Evolutionary conservation across 2,797 vertebrate species (phyloP).

Genomic region (Phrynocephalus forsythii): DNA sequence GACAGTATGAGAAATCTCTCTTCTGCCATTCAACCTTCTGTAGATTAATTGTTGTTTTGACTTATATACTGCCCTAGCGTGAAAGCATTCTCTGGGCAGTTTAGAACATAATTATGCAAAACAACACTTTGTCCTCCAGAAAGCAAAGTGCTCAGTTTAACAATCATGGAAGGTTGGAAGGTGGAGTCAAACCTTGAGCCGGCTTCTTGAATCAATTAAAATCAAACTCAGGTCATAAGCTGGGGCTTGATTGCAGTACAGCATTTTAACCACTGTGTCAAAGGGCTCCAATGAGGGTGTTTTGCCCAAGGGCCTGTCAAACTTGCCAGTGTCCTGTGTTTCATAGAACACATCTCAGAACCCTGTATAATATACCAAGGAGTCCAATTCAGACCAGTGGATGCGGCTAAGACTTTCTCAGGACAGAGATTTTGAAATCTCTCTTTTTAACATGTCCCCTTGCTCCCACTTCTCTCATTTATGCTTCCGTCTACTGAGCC

Average conservation of each 20-base stretch:
- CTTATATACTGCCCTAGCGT: too few relatives aligned
- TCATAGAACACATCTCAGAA: background rate
- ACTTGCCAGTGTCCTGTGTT: background rate
- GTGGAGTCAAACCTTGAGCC: too few relatives aligned
- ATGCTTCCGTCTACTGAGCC: conserved; percentile 5
- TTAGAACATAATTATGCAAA: too few relatives aligned
- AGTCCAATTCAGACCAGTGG: background rate
- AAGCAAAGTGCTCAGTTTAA: too few relatives aligned
- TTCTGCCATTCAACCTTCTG: too few relatives aligned
- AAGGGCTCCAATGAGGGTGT: background rate
- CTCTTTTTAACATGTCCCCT: background rate
- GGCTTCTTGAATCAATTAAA: too few relatives aligned
- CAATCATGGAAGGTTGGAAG: too few relatives aligned
- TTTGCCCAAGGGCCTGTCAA: background rate
- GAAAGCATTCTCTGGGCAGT: too few relatives aligned
- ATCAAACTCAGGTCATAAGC: too few relatives aligned
- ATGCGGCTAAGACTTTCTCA: background rate
- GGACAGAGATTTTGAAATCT: background rate
- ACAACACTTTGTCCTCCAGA: too few relatives aligned
- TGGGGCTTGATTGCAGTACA: too few relatives aligned
- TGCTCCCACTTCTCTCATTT: background rate
- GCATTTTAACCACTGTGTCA: background rate
- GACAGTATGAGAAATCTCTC: background rate
- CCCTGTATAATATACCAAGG: background rate
- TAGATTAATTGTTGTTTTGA: too few relatives aligned